Evolutionary conservation across 2,113 vertebrate genomes (phyloP).

Genomic region (Bolborhynchus lineola): DNA sequence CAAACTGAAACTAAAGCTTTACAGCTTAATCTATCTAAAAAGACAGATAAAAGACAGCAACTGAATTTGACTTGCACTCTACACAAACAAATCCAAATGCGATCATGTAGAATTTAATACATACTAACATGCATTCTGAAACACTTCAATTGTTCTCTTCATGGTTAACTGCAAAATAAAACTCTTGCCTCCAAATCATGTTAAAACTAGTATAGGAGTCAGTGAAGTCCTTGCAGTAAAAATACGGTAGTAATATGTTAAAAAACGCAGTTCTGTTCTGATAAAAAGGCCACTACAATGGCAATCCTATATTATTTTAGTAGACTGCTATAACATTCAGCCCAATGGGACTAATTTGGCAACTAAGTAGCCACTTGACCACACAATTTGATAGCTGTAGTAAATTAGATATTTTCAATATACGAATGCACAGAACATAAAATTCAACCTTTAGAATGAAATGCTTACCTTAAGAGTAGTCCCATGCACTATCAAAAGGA

Average conservation of each 20-base stretch:
- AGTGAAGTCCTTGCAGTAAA: background rate
- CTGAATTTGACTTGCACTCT: background rate
- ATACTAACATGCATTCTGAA: background rate
- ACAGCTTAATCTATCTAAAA: background rate
- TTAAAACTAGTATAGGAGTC: background rate
- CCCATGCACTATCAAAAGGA: background rate
- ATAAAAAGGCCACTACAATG: background rate
- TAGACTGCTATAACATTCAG: background rate
- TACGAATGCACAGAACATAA: background rate
- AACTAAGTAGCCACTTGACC: background rate
- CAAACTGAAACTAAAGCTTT: background rate
- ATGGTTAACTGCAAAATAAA: background rate
- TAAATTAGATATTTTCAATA: background rate
- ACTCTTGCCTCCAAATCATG: background rate
- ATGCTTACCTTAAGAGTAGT: background rate
- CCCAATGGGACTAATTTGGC: background rate
- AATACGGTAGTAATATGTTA: background rate
- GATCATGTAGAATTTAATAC: background rate
- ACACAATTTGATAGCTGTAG: background rate
- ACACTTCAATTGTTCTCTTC: background rate
- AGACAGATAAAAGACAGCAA: background rate
- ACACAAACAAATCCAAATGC: background rate
- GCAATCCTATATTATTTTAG: background rate
- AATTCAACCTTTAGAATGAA: background rate
- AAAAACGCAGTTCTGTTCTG: background rate